phyloP scores from a whole-genome alignment of 2,113 vertebrate genomes.

The Bufo bufo region DNA sequence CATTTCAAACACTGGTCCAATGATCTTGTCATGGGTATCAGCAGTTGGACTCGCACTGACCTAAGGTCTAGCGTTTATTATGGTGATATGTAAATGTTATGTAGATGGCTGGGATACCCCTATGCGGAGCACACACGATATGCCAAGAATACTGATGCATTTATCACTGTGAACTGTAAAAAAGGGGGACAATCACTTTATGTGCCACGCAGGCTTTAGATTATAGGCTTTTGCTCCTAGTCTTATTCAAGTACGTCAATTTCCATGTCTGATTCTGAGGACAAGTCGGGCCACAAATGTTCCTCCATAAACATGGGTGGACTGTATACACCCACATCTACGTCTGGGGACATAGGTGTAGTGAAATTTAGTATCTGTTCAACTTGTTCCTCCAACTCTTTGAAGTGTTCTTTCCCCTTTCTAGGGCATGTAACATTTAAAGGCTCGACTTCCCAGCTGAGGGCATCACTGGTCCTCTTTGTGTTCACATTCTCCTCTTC shows the following conservation, averaged over 20 bases:
- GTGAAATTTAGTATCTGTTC: not conserved
- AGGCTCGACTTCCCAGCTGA: not conserved
- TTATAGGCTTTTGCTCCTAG: too few species aligned
- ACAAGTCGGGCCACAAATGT: slow-evolving; percentile 24
- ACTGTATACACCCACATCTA: slow-evolving; percentile 31
- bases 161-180: too few species aligned
- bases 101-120: too few species aligned
- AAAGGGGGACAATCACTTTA: too few species aligned
- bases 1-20: too few species aligned
- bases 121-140: too few species aligned
- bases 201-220: too few species aligned
- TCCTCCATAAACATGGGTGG: not conserved
- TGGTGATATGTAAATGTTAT: too few species aligned
- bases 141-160: too few species aligned
- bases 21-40: too few species aligned
- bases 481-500: not conserved
- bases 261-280: slow-evolving; percentile 36
- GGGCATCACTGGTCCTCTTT: not conserved
- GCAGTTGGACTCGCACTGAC: too few species aligned
- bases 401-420: not conserved
- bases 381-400: not conserved
- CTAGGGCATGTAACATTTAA: not conserved
- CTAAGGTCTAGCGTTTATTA: too few species aligned
- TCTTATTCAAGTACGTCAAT: slow-evolving; percentile 1
- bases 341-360: not conserved